Base-by-base conservation (phyloP, 1,140 invertebrate genomes). In the Trichomalopsis sarcophagae region DNA sequence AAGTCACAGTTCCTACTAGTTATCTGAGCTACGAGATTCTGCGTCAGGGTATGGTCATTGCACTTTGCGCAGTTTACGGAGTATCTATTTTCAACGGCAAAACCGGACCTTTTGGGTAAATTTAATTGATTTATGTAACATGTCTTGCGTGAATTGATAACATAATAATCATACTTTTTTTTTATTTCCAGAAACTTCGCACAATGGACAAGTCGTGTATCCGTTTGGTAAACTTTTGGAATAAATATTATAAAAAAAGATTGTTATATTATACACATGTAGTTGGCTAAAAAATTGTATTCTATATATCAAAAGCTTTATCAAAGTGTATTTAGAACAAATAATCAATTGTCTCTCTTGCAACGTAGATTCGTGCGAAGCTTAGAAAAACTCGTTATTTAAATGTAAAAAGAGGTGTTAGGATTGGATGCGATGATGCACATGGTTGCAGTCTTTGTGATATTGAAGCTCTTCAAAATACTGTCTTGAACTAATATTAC, bases 51-150 rank as follows among this genome's bases (percentile, higher is more conserved):
- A 9, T 91, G 2, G 7, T 92, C 0, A 81, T 91, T 68, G 88
- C 68, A 9, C 88, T 92, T 74, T 92, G 90, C 62, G 81, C 87
- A 6, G 13, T 91, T 75, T 92, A 92, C 40, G 89, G 90, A 40
- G 78, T 88, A 47, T 91, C 91, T 21, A 76, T 92, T 71, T 89
- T 89, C 47, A 87, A 88, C 5, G 84, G 87, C 13, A 92, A 92
- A 86, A 84, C 84, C 36, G 84, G 86, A 44, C 79, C 78, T 36
- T 36, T 88, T 50, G 73, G 88, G 90, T 91, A 87, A 44, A 68
- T 50, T 75, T 76, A 62, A 9, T 40, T 86, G 13, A 13, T 21
- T 68, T 68, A 68, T 14, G 17, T 17, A 68, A 11, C 27, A 68
- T 9, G 9, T 68, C 9, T 23, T 23, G 9, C 6, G 13, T 55